Conservation (phyloP, 2,888 invertebrate genomes). For the Caenorhabditis sinica region DNA sequence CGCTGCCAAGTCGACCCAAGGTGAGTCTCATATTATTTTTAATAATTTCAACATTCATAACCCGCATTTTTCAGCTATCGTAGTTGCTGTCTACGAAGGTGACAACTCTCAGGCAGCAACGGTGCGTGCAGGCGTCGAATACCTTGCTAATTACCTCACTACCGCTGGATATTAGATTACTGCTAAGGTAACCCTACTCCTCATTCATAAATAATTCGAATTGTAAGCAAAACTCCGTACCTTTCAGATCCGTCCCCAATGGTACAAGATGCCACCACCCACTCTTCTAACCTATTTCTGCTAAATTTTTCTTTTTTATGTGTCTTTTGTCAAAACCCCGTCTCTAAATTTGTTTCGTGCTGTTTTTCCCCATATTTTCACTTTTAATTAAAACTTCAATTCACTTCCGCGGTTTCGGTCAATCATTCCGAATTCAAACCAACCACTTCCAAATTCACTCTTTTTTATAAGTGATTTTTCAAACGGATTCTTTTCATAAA, state of each 20-base stretch:
- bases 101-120: slow-evolving; percentile 78
- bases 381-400: slow-evolving; percentile 23
- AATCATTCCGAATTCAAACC: slow-evolving; percentile 55
- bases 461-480: slow-evolving; percentile 43
- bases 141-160: slow-evolving; percentile 77
- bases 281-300: background rate
- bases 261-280: slow-evolving; percentile 9
- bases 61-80: slow-evolving; percentile 69
- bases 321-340: slow-evolving; percentile 21
- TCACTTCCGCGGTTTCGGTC: slow-evolving; percentile 39
- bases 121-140: slow-evolving; percentile 81
- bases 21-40: slow-evolving; percentile 53
- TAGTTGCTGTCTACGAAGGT: slow-evolving; percentile 83
- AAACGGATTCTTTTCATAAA: slow-evolving; percentile 49
- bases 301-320: slow-evolving; percentile 1
- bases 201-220: no score
- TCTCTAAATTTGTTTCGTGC: background rate
- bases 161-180: slow-evolving; percentile 75
- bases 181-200: slow-evolving; percentile 40
- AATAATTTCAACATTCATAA: background rate
- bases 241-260: slow-evolving; percentile 21
- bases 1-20: slow-evolving; percentile 81
- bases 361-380: background rate
- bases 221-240: background rate
- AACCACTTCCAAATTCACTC: slow-evolving; percentile 15